Evolutionary conservation across 2,797 vertebrate species (phyloP), one percentile per base, ranked within the genome.

Genomic region (Arnoldichthys spilopterus): DNA sequence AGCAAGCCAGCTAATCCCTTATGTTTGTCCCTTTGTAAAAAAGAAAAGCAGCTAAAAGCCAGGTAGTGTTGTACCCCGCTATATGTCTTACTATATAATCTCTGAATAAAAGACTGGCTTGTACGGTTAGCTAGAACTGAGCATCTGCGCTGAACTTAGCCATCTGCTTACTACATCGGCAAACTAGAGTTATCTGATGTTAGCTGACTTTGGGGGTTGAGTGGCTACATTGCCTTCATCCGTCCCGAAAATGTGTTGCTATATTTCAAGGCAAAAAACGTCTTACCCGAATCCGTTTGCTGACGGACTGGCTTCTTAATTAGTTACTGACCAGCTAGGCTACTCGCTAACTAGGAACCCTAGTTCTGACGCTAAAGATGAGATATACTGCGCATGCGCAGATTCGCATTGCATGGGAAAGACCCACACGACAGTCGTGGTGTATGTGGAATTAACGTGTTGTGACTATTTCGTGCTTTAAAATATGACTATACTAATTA

Each of bases 1-100:
- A 82, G 45, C 54, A 24, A 45, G 49, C 69, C 71, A 28, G 16
- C 77, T 91, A 91, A 92, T 92, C 89, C 59, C 22, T 47, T 47
- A n/a, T 68, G 32, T 40, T 82, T 16, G 62, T 2, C 4, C 3
- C 4, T 18, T 15, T 66, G 63, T 34, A 3, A 16, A 76, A n/a
- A n/a, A n/a, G n/a, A n/a, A n/a, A 62, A 0, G 5, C 54, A 20
- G 43, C 2, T 9, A 13, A 47, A 45, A 16, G 22, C 24, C 15
- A 66, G 13, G 1, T 12, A 11, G 8, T 34, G 12, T 22, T 1
- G 16, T 45, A 6, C 8, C 6, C 15, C 6, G 4, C 2, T 66
- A n/a, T 6, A 40, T 11, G 4, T 18, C 16, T 71, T 18, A 20
- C 40, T n/a, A 12, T 11, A 49, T 16, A 2, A 1, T 9, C 43